Evolutionary conservation across 2,797 vertebrate species (phyloP), one percentile per base, ranked within the genome.

Genomic region (Lithobates pipiens): DNA sequence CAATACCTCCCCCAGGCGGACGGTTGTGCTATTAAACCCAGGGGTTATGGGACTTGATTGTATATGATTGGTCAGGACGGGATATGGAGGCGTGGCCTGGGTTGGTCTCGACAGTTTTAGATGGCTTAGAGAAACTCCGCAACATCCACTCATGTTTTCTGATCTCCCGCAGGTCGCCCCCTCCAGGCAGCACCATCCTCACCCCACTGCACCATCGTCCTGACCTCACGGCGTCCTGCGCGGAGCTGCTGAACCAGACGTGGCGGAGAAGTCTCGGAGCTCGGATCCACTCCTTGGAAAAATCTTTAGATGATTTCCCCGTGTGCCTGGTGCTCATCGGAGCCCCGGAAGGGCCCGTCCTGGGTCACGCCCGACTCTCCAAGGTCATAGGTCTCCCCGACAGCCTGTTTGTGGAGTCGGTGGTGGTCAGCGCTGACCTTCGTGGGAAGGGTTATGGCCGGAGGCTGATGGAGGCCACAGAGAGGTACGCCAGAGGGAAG

Each of bases 381-480:
- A 94, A 89, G 0, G 97, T 99, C 9, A 91, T 95, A 0, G 93
- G 95, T 72, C 93, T 77, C 3, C 85, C 92, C 67, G 23, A 63
- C 5, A 95, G 96, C 91, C 95, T 99, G 65, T 97, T 98, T 0
- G 92, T 99, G 46, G 98, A 99, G 93, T 97, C 97, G 0, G 97
- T 99, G 70, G 97, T 99, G 23, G 96, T 99, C 84, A 93, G 95
- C 29, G 90, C 84, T 77, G 91, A 89, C 0, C 92, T 97, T 85
- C 93, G 98, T 73, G 98, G 98, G 32, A 95, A 90, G 86, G 98
- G 98, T 89, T 97, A 96, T 0, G 98, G 98, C 1, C 94, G 97
- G 42, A 90, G 78, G 27, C 92, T 99, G 89, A 99, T 99, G 98
- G 95, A 97, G 84, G 95, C 95, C 83, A 92, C 95, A 0, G 97